Conservation (phyloP, 1,140 invertebrate genomes). For the Drosophila pseudoananassae region DNA sequence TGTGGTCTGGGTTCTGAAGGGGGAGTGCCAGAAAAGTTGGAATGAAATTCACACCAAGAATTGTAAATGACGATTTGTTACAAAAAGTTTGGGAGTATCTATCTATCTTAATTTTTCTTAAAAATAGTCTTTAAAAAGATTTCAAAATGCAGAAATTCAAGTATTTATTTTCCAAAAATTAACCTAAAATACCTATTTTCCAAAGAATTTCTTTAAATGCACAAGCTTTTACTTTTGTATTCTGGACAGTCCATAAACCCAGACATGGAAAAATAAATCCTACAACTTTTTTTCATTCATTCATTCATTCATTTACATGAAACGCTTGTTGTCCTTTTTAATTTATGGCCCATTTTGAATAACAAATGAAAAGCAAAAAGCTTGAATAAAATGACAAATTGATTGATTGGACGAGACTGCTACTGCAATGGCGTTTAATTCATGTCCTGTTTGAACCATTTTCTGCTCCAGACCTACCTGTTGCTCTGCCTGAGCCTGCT, state of each 20-base stretch:
- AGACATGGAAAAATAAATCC: slow-evolving; percentile 23
- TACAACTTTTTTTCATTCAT: slow-evolving; percentile 17
- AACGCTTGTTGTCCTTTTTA: slow-evolving; percentile 33
- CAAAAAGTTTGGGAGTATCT: not conserved
- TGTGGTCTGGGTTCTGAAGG: not conserved
- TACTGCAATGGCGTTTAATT: slow-evolving; percentile 20
- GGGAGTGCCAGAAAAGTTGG: not conserved
- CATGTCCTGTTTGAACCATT: slow-evolving; percentile 11
- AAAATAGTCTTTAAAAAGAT: not conserved
- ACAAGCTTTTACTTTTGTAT: not conserved
- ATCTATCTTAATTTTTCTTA: not conserved
- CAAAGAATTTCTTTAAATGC: not conserved
- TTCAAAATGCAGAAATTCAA: not conserved
- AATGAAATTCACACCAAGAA: not conserved
- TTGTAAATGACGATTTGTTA: not conserved
- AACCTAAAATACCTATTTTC: not conserved
- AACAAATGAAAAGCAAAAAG: slow-evolving; percentile 31
- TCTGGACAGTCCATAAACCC: slow-evolving; percentile 27
- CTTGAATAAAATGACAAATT: slow-evolving; percentile 56
- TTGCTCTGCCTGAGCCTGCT: slow-evolving; percentile 73
- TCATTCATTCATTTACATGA: slow-evolving; percentile 14
- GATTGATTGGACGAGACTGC: slow-evolving; percentile 58
- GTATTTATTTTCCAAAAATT: not conserved
- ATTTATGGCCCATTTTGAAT: slow-evolving; percentile 45
- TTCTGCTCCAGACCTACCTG: slow-evolving; percentile 56